Conservation (phyloP, 2,113 vertebrate species). For the Octodon degus region DNA sequence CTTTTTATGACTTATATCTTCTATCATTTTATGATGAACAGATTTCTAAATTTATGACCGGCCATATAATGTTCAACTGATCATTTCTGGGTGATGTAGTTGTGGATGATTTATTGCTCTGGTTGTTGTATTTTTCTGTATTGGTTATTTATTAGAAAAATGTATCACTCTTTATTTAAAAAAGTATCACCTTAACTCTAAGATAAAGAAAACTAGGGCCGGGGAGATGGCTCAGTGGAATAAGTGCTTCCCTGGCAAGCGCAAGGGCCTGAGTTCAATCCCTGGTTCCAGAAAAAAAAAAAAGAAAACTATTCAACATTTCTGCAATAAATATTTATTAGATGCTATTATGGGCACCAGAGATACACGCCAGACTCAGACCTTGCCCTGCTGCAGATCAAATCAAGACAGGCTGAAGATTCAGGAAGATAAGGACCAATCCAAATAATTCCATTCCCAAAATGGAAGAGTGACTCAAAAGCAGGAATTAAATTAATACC, state of each 20-base stretch:
- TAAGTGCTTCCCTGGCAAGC: no score
- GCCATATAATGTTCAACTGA: not conserved
- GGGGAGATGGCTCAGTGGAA: no score
- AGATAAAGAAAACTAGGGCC: not conserved
- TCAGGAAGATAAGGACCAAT: not conserved
- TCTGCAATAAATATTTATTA: not conserved
- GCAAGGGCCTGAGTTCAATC: no score
- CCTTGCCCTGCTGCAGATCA: not conserved
- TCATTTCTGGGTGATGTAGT: not conserved
- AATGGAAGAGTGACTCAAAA: not conserved
- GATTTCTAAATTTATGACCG: constrained; percentile 6
- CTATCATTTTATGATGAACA: not conserved
- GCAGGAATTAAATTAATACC: not conserved
- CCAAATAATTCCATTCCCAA: constrained; percentile 24
- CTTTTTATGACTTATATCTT: not conserved
- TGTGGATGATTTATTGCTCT: not conserved
- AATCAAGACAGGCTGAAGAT: not conserved
- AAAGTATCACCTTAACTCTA: not conserved
- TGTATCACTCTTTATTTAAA: not conserved
- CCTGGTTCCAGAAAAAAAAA: no score
- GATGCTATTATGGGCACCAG: not conserved
- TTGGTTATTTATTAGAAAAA: not conserved
- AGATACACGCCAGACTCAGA: not conserved
- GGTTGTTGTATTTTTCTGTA: not conserved
- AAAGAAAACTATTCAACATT: not conserved